Conservation (phyloP, 2,888 invertebrate species). For the Orthonevra nobilis region DNA sequence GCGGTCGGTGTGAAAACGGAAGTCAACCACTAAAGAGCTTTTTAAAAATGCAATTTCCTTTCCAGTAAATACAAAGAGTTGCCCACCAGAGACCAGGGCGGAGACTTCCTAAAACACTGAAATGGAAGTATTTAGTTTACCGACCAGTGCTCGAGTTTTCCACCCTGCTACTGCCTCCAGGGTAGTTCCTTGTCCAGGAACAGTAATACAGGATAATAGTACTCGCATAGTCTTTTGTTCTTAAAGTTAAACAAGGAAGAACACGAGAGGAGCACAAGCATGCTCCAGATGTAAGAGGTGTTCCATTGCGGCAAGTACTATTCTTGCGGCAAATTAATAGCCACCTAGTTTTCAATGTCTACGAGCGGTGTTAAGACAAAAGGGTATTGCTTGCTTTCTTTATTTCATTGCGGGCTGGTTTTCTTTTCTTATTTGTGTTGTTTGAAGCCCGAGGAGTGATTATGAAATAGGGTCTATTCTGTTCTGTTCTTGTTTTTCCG, state of each 20-base stretch:
- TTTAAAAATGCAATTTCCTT: constrained; percentile 64
- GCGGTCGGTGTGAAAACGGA: constrained; percentile 35
- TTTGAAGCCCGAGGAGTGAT: constrained; percentile 15
- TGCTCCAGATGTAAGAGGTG: constrained; percentile 33
- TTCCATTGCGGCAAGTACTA: too few species aligned
- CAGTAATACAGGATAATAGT: constrained; percentile 32
- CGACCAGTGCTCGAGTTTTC: constrained; percentile 43
- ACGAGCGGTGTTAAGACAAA: constrained; percentile 37
- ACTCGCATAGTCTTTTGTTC: constrained; percentile 47
- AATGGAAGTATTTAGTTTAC: constrained; percentile 46
- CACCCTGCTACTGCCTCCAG: constrained; percentile 21
- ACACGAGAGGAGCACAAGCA: neutral
- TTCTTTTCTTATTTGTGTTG: constrained; percentile 27
- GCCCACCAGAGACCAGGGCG: neutral
- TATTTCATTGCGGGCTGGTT: constrained; percentile 19
- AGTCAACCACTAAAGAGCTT: constrained; percentile 58
- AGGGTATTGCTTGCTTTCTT: constrained; percentile 1
- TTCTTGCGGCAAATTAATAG: constrained; percentile 69
- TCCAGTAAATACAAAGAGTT: constrained; percentile 31
- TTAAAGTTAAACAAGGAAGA: constrained; percentile 39
- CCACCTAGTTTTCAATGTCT: constrained; percentile 63
- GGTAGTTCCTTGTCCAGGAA: constrained; percentile 60
- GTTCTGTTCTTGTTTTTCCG: constrained; percentile 17
- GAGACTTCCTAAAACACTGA: constrained; percentile 6
- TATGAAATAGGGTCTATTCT: constrained; percentile 13